Evolutionary conservation across 2,888 invertebrate genomes (phyloP), one percentile per base, ranked within the genome.

Genomic region (Tortrix viridana): DNA sequence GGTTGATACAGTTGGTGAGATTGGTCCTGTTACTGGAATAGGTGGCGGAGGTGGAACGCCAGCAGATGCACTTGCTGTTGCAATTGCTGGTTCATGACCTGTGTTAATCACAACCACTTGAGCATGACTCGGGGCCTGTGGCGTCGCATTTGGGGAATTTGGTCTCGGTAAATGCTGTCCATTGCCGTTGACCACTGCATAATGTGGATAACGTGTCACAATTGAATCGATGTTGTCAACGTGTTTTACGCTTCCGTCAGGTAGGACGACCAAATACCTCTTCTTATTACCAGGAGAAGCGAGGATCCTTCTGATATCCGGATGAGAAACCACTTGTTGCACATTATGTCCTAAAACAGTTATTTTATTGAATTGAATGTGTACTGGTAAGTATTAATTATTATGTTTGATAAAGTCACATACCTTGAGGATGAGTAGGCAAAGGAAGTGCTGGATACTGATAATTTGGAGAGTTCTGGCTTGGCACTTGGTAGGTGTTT

Each of bases 321-420:
- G 62, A 62, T 62, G 62, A 12, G 56, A 56, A 0, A 57, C 23
- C 9, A 57, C 38, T 38, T 62, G 56, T 44, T 62, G 55, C 44
- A 62, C 56, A 49, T 56, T 62, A n/a, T 56, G 26, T 19, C 62
- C 62, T 62, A 26, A 56, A 57, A 62, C 0, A 52, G 3, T 12
- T 32, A 0, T 0, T 32, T 32, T 32, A 32, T 32, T 12, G 12
- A 32, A 3, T 32, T 12, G 32, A 9, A 9, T 12, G 32, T 32
- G 32, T 12, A 32, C 12, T 1, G 9, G 3, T 12, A 12, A 32
- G 12, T 32, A 12, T 32, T 32, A n/a, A n/a, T n/a, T 26, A 3
- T 26, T 12, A 9, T 26, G 26, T 26, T 26, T 26, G 9, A 37
- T 32, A 9, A 19, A 19, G 18, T 19, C 7, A 56, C 49, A n/a